Base-by-base conservation (phyloP, 2,113 vertebrate genomes). In the Canis aureus region DNA sequence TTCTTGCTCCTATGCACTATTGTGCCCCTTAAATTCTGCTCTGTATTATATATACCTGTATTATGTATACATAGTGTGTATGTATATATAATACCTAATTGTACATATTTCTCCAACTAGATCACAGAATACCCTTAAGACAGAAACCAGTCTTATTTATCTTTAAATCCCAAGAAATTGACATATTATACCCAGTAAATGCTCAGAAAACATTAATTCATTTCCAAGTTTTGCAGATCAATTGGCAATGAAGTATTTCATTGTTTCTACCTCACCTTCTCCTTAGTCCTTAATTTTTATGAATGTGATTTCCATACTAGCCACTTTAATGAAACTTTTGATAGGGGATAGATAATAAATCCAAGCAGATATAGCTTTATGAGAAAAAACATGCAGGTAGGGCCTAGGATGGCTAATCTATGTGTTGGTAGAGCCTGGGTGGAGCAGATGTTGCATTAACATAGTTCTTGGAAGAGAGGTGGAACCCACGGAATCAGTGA, bases 121-220 rank as follows among this genome's bases (percentile, higher is more conserved):
- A 91, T 78, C 79, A 95, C 85, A 38, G 87, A 90, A 93, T 49
- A 59, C 9, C 35, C 29, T 62, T n/a, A 82, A 83, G 60, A 93
- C 35, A 95, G 86, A 97, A 93, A 79, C 27, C 74, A 94, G 83
- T 71, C 57, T 73, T 86, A 57, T 64, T 93, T 90, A 93, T 78
- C 60, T 91, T 91, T 73, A 82, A 79, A 91, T 93, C 49, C 20
- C 85, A 38, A 86, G 80, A 93, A 85, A 96, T 20, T 79, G 32
- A 60, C 16, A 82, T 23, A 83, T 57, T 43, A 93, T 16, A 85
- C 4, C n/a, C 38, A 73, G 71, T 3, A 60, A 25, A 79, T 55
- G 53, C 35, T 79, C 32, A 83, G 71, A 91, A 59, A 84, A 76
- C 13, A 89, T 38, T 66, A 89, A 16, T 59, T 94, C 32, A 73